Evolutionary conservation across 1,140 invertebrate genomes (phyloP), one percentile per base, ranked within the genome.

Genomic region (Drosophila auraria): DNA sequence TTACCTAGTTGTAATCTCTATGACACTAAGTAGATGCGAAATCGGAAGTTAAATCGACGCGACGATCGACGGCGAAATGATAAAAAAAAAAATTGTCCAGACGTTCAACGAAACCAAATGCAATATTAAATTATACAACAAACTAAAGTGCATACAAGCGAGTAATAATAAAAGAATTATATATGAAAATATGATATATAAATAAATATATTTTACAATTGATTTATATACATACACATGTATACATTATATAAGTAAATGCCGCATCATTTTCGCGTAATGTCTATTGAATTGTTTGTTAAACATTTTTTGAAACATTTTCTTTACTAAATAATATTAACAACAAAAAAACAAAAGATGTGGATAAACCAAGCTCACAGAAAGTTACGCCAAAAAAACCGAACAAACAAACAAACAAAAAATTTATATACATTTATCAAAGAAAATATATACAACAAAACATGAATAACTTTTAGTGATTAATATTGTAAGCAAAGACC

Each of bases 101-200:
- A 87, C 84, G 84, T 87, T 87, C 84, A 87, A 87, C 84, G 84
- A 87, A 87, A 87, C 84, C 84, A 87, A 87, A 87, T 89, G 84
- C 84, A 87, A 87, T 87, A 87, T 87, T 87, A 89, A 89, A 87
- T 89, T 87, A 87, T 89, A 89, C 83, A 87, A 87, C 64, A 72
- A 73, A 65, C 62, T 64, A 72, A 73, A 38, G 57, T 27, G 50
- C 69, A 73, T 60, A 71, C 51, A 71, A 66, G 66, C 66, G 47
- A 65, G 36, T 70, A 70, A 49, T 66, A 66, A 36, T 33, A 42
- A 61, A 50, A 33, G 5, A 36, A 20, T 33, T 14, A 54, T 54
- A 36, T 54, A 36, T 36, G 12, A 20, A 36, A 36, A 54, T 36
- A 36, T 36, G 30, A 65, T 47, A 72, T 75, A 57, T 63, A 83